A percentile compares a stretch with the other conserved stretches of the same genome.
phyloP scores from a whole-genome alignment of 2,113 vertebrate species.

The Misgurnus anguillicaudatus region DNA sequence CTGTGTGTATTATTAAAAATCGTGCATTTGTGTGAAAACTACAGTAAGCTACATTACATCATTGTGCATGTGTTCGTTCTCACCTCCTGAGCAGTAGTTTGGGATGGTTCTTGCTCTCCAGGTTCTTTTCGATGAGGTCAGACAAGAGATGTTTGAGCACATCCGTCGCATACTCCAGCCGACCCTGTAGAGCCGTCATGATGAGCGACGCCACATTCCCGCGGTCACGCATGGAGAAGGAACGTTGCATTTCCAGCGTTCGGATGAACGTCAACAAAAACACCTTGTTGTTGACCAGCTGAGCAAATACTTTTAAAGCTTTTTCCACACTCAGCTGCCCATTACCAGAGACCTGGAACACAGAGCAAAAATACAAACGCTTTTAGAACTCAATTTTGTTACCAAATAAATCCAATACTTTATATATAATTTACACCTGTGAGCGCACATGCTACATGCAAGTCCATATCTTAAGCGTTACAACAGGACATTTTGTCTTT shows the following conservation, averaged over 20 bases:
- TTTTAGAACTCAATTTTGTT: neutral
- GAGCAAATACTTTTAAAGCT: conserved; percentile 94
- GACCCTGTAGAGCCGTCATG: conserved; percentile 94
- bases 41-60: no score
- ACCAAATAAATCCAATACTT: neutral
- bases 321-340: conserved; percentile 96
- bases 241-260: conserved; percentile 92
- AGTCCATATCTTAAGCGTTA: no score
- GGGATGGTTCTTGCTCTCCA: conserved; percentile 98
- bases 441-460: no score
- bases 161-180: conserved; percentile 96
- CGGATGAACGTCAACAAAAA: conserved; percentile 97
- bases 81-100: conserved; percentile 96
- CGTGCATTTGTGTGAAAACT: no score
- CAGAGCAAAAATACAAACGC: conserved; percentile 16
- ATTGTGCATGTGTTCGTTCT: neutral
- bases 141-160: conserved; percentile 96
- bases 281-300: conserved; percentile 98
- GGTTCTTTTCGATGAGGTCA: conserved; percentile 96
- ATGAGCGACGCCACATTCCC: conserved; percentile 98
- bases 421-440: neutral
- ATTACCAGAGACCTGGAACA: conserved; percentile 88
- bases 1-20: no score
- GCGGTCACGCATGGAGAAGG: conserved; percentile 97
- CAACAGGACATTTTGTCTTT: no score